phyloP scores from a whole-genome alignment of 2,113 vertebrate species.

The Brienomyrus longianalis region DNA sequence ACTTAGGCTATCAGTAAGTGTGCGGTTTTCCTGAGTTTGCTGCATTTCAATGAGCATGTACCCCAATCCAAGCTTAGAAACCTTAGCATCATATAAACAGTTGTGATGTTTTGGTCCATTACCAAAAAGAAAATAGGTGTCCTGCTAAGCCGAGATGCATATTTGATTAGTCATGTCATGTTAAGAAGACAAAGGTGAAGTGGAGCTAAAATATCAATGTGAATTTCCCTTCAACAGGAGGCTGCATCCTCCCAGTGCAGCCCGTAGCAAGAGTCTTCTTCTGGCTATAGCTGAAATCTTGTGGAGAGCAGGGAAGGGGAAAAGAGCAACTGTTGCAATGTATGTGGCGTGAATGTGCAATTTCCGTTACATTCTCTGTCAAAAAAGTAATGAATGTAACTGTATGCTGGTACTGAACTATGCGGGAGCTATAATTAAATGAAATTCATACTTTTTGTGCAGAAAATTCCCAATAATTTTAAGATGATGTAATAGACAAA shows the following conservation, averaged over 20 bases:
- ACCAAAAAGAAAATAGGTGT: neutral
- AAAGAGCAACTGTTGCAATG: slow-evolving; percentile 71
- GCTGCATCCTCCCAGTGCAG: slow-evolving; percentile 47
- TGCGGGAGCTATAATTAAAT: neutral
- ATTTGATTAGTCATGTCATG: neutral
- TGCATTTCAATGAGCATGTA: neutral
- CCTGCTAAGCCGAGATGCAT: neutral
- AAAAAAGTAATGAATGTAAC: neutral
- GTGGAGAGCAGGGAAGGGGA: slow-evolving; percentile 74
- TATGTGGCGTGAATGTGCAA: slow-evolving; percentile 50
- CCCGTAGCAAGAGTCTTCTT: slow-evolving; percentile 67
- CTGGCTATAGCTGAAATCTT: slow-evolving; percentile 72
- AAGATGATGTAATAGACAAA: neutral
- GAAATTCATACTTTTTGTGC: neutral
- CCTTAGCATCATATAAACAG: neutral
- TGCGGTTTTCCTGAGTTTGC: neutral
- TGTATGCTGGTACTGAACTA: neutral
- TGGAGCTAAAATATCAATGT: neutral
- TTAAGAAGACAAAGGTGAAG: neutral
- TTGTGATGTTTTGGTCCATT: neutral
- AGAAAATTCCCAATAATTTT: neutral
- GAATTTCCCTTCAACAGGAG: slow-evolving; percentile 34
- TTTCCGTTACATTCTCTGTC: neutral
- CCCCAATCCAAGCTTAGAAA: neutral
- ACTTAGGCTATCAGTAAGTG: slow-evolving; percentile 61